These are phyloP conservation scores for Cacatua alba DNA, from an alignment of 2,113 vertebrate genomes.

Conservation along the genomic window DNA sequence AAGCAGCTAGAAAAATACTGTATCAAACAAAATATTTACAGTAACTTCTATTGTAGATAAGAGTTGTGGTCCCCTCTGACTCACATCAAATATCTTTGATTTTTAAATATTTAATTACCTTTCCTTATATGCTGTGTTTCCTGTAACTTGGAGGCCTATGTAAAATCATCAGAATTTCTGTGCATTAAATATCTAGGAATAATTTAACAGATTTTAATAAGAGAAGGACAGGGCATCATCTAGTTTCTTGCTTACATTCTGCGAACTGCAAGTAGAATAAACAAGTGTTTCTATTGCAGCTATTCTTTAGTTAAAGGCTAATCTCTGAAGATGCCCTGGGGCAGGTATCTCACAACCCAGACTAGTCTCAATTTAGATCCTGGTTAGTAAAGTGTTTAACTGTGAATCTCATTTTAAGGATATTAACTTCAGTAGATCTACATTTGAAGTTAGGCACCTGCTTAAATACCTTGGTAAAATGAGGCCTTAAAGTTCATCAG, in stretches of 20 bases:
- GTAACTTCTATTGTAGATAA: neutral
- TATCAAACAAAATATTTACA: neutral
- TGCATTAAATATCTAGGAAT: neutral
- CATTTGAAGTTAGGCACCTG: neutral
- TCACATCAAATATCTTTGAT: neutral
- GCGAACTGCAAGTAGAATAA: neutral
- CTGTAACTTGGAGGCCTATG: neutral
- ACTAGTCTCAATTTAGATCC: neutral
- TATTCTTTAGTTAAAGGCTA: conserved; percentile 2
- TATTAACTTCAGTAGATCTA: neutral
- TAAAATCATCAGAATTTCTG: neutral
- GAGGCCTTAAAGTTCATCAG: neutral
- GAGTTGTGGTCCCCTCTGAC: neutral
- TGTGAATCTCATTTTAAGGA: neutral
- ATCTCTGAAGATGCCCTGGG: neutral
- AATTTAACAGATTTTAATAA: neutral
- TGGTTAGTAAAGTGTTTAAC: neutral
- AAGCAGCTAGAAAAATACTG: conserved; percentile 38
- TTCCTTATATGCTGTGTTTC: neutral
- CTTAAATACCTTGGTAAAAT: neutral
- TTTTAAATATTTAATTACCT: neutral
- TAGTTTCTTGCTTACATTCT: neutral
- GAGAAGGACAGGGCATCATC: neutral
- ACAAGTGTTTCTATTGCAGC: neutral
- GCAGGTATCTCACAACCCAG: neutral